phyloP scores from a whole-genome alignment of 2,797 vertebrate species.

The Premnoplex brunnescens region DNA sequence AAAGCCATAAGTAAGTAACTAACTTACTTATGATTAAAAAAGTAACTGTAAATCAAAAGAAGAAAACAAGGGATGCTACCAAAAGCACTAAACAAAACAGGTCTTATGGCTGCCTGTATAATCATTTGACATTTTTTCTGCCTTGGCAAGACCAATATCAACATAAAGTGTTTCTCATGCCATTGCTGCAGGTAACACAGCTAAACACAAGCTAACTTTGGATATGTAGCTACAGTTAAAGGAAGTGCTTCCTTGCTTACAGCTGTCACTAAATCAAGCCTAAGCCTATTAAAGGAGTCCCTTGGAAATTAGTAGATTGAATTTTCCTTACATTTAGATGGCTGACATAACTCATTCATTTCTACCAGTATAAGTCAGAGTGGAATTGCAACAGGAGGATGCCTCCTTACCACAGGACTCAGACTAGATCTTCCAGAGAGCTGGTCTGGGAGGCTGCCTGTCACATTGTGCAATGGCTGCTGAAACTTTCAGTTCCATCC shows the following conservation, averaged over 20 bases:
- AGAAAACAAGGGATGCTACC: not conserved
- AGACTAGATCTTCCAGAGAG: not conserved
- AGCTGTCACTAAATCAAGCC: not conserved
- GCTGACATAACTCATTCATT: not conserved
- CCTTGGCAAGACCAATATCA: not conserved
- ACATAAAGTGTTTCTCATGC: not conserved
- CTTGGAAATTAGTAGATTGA: not conserved
- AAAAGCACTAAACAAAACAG: not conserved
- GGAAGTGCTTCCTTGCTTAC: not conserved
- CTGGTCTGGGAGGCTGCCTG: not conserved
- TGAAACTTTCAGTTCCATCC: constrained; percentile 13
- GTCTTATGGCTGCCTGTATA: not conserved
- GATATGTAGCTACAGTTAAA: not conserved
- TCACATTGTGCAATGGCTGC: not conserved
- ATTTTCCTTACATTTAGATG: not conserved
- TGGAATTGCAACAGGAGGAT: not conserved
- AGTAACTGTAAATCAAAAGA: not conserved
- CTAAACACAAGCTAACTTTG: not conserved
- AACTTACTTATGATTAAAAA: not conserved
- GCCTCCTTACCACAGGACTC: not conserved
- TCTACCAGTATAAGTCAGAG: not conserved
- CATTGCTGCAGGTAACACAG: not conserved
- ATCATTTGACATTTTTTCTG: not conserved
- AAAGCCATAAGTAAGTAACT: not conserved
- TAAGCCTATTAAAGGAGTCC: not conserved